Percentiles rank a stretch among this genome's conserved stretches.
Conservation (phyloP, 2,888 invertebrate genomes). For the Phragmatobia fuliginosa region DNA sequence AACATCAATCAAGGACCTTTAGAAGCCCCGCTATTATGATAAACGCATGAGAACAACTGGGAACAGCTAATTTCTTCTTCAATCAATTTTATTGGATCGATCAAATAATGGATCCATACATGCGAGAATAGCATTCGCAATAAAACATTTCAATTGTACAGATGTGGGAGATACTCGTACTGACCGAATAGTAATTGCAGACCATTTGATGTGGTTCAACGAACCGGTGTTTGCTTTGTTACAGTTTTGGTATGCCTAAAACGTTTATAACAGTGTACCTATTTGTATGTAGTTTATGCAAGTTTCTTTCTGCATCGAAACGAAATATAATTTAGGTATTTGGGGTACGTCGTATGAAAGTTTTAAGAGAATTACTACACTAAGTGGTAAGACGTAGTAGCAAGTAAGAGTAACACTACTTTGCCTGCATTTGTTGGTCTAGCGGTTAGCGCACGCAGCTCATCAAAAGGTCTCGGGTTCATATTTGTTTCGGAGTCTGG, state of each 20-base stretch:
- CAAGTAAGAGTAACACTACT: too few relatives aligned
- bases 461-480: too few relatives aligned
- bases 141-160: conserved; percentile 3
- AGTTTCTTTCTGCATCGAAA: not conserved
- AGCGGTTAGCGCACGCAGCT: too few relatives aligned
- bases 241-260: conserved; percentile 11
- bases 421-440: too few relatives aligned
- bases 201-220: conserved; percentile 10
- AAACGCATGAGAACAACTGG: not conserved
- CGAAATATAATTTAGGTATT: not conserved
- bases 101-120: not conserved
- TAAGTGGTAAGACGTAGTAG: too few relatives aligned
- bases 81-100: not conserved
- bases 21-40: not conserved
- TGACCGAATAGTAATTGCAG: not conserved
- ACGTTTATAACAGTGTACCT: not conserved
- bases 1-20: not conserved
- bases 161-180: conserved; percentile 6
- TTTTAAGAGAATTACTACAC: too few relatives aligned
- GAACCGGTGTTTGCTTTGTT: conserved; percentile 13
- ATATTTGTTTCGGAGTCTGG: too few relatives aligned
- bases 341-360: not conserved
- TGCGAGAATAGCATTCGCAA: not conserved
- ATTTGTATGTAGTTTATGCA: not conserved
- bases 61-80: not conserved